Percentiles rank a stretch among this genome's conserved stretches.
Conservation (phyloP, 2,888 invertebrate species). For the Callinectes sapidus region DNA sequence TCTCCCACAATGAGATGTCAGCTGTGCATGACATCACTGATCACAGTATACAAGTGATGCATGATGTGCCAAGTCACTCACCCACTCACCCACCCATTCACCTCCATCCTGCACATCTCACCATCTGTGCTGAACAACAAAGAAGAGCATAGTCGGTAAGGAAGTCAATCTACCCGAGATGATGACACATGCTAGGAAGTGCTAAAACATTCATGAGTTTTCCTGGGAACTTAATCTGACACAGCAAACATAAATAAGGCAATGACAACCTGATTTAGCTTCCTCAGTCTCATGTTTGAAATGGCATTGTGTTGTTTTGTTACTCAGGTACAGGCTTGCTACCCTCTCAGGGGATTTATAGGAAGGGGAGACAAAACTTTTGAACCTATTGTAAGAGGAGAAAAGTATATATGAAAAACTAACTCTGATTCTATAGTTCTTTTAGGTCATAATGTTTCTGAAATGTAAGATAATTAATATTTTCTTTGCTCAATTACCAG, state of each 20-base stretch:
- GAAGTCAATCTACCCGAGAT: neutral
- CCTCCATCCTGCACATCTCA: conserved; percentile 37
- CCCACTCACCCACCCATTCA: neutral
- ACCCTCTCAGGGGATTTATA: neutral
- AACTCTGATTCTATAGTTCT: neutral
- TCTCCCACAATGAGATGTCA: conserved; percentile 33
- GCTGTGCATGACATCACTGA: conserved; percentile 5
- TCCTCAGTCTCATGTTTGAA: neutral
- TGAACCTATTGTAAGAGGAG: neutral
- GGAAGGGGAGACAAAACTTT: neutral
- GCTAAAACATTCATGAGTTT: neutral
- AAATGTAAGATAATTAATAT: neutral
- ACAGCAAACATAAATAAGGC: neutral
- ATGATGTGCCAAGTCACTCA: conserved; percentile 12
- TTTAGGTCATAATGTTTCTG: neutral
- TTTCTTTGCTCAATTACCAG: neutral
- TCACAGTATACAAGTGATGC: conserved; percentile 3
- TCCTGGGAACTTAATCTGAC: neutral
- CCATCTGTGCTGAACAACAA: conserved; percentile 11
- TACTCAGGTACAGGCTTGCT: neutral
- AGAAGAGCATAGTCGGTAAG: conserved; percentile 36
- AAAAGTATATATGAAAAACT: neutral
- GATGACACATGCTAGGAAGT: neutral
- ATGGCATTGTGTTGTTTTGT: neutral
- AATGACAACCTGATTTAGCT: neutral